These are phyloP conservation scores for Cheirogaleus medius DNA, from an alignment of 2,113 vertebrate genomes.

Conservation along the genomic window DNA sequence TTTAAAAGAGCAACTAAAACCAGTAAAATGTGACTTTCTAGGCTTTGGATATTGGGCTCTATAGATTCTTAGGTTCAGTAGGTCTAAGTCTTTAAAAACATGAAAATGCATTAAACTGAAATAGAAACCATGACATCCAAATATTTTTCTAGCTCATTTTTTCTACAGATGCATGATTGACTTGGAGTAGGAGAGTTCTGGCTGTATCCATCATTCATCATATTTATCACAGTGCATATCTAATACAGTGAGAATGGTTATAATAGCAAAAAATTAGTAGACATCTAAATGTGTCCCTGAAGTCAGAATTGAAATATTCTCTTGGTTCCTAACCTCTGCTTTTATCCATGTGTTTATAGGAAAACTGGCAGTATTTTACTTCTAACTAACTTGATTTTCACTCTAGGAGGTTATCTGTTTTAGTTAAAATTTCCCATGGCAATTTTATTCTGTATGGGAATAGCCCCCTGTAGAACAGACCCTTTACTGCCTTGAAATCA, in stretches of 20 bases:
- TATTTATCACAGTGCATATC: neutral
- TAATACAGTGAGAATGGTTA: neutral
- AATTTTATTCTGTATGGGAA: neutral
- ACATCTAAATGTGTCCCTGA: neutral
- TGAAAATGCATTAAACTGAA: neutral
- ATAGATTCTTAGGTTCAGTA: neutral
- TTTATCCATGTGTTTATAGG: neutral
- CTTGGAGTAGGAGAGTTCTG: neutral
- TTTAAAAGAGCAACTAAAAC: too few species aligned
- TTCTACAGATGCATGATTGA: neutral
- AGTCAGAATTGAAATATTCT: neutral
- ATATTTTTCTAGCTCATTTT: neutral
- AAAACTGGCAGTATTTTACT: slow-evolving; percentile 25
- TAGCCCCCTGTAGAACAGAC: too few species aligned
- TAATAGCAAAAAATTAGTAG: neutral
- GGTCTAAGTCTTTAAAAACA: neutral
- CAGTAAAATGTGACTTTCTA: slow-evolving; percentile 11
- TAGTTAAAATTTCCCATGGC: neutral
- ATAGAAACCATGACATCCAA: neutral
- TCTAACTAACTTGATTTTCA: slow-evolving; percentile 18
- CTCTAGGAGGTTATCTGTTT: neutral
- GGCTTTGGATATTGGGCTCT: neutral
- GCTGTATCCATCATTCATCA: neutral
- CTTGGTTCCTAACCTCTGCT: neutral
- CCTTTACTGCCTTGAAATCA: too few species aligned